Evolutionary conservation across 2,888 invertebrate species (phyloP), one percentile per base, ranked within the genome.

Genomic region (Trypoxylon attenuatum): DNA sequence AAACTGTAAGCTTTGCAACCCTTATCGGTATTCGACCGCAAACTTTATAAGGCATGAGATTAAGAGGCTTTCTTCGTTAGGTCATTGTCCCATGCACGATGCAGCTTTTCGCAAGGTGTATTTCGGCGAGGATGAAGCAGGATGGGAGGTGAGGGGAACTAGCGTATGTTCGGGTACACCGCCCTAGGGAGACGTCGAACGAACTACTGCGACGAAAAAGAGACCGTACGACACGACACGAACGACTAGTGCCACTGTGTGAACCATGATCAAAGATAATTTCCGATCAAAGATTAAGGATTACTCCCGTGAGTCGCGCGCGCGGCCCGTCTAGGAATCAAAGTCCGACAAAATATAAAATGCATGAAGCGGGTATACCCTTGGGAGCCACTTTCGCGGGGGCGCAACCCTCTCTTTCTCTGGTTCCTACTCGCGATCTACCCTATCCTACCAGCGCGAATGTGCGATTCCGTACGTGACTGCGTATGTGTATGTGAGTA

Each of bases 291-390:
- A 84, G 84, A 85, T 86, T 84, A 82, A 83, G 80, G 80, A 83
- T 84, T 76, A 79, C 76, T 81, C 82, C 73, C 76, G 65, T 55
- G 76, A 75, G 79, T 66, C 70, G 49, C 55, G 61, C 70, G 49
- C 55, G 58, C 50, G 72, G 73, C 72, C 73, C 75, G 73, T 81
- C 79, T 76, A 70, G 76, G 84, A 85, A 86, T 86, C 84, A 86
- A 86, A 85, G 84, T 79, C 82, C 73, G 76, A 63, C 71, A 79
- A 82, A 84, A 86, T 86, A 86, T 85, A 86, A 86, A 86, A 86
- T 86, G 86, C 84, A 86, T 86, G 85, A 85, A 83, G 78, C 79
- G 79, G 71, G 69, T 78, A 79, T 84, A 82, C 82, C 82, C 76
- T 10, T 62, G 69, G 39, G 42, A 72, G 77, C 54, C 59, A 58